Evolutionary conservation across 53 echinoderm and acorn worm genomes (phyloP), one percentile per base, ranked within the genome.

Genomic region (Holothuria scabra): DNA sequence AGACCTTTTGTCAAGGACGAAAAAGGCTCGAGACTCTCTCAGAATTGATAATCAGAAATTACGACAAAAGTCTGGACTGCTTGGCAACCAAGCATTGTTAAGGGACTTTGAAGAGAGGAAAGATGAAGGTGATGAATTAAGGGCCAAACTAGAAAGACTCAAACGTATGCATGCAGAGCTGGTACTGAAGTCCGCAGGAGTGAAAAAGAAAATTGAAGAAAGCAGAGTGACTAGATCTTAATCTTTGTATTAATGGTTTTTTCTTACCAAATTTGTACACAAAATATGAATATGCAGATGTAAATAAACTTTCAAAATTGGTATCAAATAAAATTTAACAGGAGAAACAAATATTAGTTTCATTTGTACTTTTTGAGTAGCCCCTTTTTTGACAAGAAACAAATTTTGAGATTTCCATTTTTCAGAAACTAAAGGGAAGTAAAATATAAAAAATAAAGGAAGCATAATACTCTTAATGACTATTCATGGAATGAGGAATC

Each of bases 101-200:
- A 52, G 70, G 38, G 97, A 97, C 93, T 94, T 94, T 79, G 97
- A 97, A 59, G 97, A 94, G n/a, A 86, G 94, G 19, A 97, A 97
- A 78, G 97, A 97, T 65, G 97, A 97, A 59, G 97, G 97, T 9
- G 94, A 92, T 74, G 66, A 92, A 62, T 78, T 97, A 31, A 84
- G 97, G 34, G 76, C 33, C 5, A 88, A 88, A 64, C 86, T 97
- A 71, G 97, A 97, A 59, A 65, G 86, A 46, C 68, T 97, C 12
- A 97, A 93, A 72, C 86, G 97, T 10, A 88, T 88, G 46, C 97
- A 97, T 62, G 97, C 97, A 0, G 97, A 97, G 76, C 88, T 97
- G 34, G 89, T 91, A 0, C 76, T 97, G n/a, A 92, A 90, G 80
- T 86, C 89, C 31, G 88, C 94, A 23, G 97, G 97, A 12, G 90